Evolutionary conservation across 2,888 invertebrate species (phyloP).

Genomic region (Pinctada fucata): DNA sequence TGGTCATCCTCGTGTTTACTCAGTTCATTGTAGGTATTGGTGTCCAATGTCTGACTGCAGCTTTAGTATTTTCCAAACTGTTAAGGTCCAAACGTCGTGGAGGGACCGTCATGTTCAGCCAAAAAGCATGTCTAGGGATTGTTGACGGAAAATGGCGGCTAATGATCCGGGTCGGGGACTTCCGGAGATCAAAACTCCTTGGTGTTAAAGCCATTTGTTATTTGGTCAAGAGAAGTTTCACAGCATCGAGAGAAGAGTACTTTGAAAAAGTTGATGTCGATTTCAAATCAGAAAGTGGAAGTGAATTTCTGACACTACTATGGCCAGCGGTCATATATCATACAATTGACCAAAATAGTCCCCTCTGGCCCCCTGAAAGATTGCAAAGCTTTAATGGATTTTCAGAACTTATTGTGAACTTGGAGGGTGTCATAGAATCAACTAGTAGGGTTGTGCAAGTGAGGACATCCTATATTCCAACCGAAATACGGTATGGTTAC

Average conservation of each 20-base stretch:
- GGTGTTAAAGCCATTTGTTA: conserved; percentile 96
- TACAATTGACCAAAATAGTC: conserved; percentile 86
- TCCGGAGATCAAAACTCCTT: conserved; percentile 71
- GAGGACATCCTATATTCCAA: conserved; percentile 56
- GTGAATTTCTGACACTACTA: conserved; percentile 95
- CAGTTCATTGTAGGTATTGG: conserved; percentile 92
- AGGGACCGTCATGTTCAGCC: conserved; percentile 93
- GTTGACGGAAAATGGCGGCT: conserved; percentile 75
- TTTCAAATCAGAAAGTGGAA: conserved; percentile 92
- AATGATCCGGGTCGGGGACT: conserved; percentile 77
- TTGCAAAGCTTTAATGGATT: conserved; percentile 81
- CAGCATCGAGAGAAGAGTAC: conserved; percentile 91
- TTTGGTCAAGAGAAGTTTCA: conserved; percentile 91
- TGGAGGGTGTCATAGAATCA: conserved; percentile 87
- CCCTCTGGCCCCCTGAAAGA: conserved; percentile 92
- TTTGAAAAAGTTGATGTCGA: conserved; percentile 95
- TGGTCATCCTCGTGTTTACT: conserved; percentile 91
- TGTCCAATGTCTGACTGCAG: conserved; percentile 84
- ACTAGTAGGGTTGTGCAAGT: conserved; percentile 62
- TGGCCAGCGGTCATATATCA: conserved; percentile 84
- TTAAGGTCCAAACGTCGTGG: conserved; percentile 96
- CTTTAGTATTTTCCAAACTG: conserved; percentile 92
- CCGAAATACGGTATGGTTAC: conserved; percentile 59
- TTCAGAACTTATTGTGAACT: conserved; percentile 95
- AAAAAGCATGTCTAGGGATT: conserved; percentile 90